These are phyloP conservation scores for Arbacia lixula DNA, from an alignment of 53 echinoderm and acorn worm genomes.

Conservation along the genomic window DNA sequence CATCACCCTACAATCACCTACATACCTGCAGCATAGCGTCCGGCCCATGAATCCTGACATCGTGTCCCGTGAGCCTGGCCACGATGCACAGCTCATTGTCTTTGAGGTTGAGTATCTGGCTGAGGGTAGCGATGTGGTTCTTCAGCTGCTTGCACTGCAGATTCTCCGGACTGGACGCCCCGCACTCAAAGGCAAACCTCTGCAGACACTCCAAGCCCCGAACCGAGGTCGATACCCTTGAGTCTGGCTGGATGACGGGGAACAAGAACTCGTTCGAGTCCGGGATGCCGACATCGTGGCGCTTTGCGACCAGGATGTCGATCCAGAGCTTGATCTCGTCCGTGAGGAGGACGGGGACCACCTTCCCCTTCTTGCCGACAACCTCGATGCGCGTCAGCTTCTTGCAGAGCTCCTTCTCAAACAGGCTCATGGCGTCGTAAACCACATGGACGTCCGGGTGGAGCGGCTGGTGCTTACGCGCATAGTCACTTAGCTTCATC, in stretches of 20 bases:
- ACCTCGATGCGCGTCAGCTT: constrained; percentile 66
- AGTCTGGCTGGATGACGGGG: constrained; percentile 39
- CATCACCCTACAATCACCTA: neutral
- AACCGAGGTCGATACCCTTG: constrained; percentile 53
- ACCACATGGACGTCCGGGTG: constrained; percentile 53
- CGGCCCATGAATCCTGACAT: constrained; percentile 74
- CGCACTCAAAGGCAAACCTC: constrained; percentile 66
- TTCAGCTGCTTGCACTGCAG: constrained; percentile 73
- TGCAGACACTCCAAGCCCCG: constrained; percentile 71
- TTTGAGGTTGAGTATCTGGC: constrained; percentile 76
- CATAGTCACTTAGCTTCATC: constrained; percentile 62
- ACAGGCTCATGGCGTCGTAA: constrained; percentile 56
- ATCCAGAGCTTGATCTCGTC: constrained; percentile 61
- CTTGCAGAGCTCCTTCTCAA: constrained; percentile 68
- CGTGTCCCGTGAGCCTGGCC: constrained; percentile 76
- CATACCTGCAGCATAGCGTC: constrained; percentile 70
- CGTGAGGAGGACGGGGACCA: constrained; percentile 66
- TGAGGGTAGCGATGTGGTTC: constrained; percentile 80
- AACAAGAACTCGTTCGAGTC: constrained; percentile 65
- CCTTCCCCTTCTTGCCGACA: constrained; percentile 65
- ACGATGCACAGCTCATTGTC: constrained; percentile 79
- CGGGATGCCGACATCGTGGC: constrained; percentile 52
- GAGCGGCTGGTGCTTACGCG: constrained; percentile 32
- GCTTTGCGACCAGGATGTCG: constrained; percentile 57
- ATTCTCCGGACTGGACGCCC: constrained; percentile 71